These are phyloP conservation scores for Biston betularia DNA, from an alignment of 2,888 invertebrate genomes.

Conservation along the genomic window DNA sequence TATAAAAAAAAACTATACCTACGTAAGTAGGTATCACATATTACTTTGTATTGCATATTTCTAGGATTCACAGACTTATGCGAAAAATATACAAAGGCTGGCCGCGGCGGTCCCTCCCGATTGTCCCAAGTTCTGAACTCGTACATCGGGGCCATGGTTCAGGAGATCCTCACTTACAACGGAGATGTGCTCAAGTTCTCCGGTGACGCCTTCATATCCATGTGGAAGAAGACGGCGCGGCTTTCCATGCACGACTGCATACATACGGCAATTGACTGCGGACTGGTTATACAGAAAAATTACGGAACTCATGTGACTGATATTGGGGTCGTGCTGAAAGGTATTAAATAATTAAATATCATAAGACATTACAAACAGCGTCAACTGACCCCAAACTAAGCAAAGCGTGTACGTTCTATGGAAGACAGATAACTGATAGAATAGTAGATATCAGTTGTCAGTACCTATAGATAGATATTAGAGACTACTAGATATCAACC, in stretches of 20 bases:
- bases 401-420: no score
- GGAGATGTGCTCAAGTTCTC: constrained; percentile 90
- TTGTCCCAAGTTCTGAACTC: constrained; percentile 89
- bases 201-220: constrained; percentile 88
- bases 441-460: no score
- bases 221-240: constrained; percentile 87
- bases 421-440: no score
- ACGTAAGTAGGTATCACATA: no score
- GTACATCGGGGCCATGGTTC: constrained; percentile 90
- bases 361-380: no score
- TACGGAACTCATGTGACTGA: constrained; percentile 88
- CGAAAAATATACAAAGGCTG: constrained; percentile 88
- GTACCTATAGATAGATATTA: no score
- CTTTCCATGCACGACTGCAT: constrained; percentile 87
- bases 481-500: no score
- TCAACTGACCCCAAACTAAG: no score
- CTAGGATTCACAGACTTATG: constrained; percentile 88
- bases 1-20: no score
- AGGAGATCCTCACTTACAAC: constrained; percentile 88
- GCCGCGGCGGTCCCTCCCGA: constrained; percentile 89
- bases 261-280: constrained; percentile 88
- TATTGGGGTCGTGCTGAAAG: constrained; percentile 86
- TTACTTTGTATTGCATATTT: neutral
- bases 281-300: constrained; percentile 88
- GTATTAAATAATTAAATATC: no score